phyloP scores from a whole-genome alignment of 2,797 vertebrate genomes.

The Hozukius guyotensis region DNA sequence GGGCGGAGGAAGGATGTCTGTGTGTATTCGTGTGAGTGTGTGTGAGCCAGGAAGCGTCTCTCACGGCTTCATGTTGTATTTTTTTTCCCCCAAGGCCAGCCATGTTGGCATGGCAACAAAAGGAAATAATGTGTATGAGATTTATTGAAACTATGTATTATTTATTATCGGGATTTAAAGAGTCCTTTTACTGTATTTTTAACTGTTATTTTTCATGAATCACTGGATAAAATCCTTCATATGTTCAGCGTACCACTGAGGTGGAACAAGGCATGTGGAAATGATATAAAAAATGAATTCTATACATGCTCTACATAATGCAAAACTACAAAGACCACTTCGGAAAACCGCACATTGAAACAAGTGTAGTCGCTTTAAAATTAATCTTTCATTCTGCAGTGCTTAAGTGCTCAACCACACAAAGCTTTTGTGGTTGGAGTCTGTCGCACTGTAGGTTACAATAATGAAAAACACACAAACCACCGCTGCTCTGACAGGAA shows the following conservation, averaged over 20 bases:
- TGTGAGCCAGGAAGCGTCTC: neutral
- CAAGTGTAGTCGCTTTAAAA: constrained; percentile 43
- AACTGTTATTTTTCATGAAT: constrained; percentile 41
- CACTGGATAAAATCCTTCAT: constrained; percentile 35
- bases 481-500: constrained; percentile 12
- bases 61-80: constrained; percentile 11
- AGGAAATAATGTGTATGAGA: constrained; percentile 29
- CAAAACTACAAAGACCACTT: constrained; percentile 47
- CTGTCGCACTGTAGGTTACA: neutral
- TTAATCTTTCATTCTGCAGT: constrained; percentile 41
- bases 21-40: neutral
- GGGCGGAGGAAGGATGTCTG: constrained; percentile 8
- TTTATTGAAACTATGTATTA: constrained; percentile 56
- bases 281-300: constrained; percentile 47
- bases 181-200: constrained; percentile 47
- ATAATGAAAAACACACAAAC: constrained; percentile 34
- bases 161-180: constrained; percentile 56
- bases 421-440: constrained; percentile 35
- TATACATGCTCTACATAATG: constrained; percentile 55
- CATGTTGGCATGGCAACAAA: constrained; percentile 58
- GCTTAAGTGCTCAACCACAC: constrained; percentile 52
- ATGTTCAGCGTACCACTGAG: constrained; percentile 2
- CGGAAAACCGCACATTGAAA: constrained; percentile 40
- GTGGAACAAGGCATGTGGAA: constrained; percentile 14
- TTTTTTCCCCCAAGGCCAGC: constrained; percentile 19